These are phyloP conservation scores for Zeuzera pyrina DNA, from an alignment of 2,888 invertebrate genomes.

Conservation along the genomic window DNA sequence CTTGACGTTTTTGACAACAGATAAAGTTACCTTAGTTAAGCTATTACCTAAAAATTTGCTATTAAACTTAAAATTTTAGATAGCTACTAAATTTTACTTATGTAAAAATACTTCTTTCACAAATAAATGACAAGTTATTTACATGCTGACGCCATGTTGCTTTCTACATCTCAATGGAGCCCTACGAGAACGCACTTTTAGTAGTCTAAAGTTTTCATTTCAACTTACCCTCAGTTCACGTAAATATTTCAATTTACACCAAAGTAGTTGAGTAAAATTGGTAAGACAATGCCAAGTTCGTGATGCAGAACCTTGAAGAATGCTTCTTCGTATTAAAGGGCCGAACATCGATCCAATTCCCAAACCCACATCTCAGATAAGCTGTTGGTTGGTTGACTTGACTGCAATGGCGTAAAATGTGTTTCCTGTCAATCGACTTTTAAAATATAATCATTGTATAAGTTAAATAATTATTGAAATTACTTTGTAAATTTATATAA, in stretches of 20 bases:
- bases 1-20: too few relatives aligned
- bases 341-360: constrained; percentile 80
- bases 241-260: constrained; percentile 75
- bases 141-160: constrained; percentile 70
- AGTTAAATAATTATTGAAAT: too few relatives aligned
- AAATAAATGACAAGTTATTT: constrained; percentile 51
- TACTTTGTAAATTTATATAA: background rate
- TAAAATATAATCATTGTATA: too few relatives aligned
- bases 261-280: constrained; percentile 74
- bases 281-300: constrained; percentile 80
- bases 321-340: constrained; percentile 75
- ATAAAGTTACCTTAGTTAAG: too few relatives aligned
- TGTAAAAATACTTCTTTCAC: too few relatives aligned
- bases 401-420: constrained; percentile 28
- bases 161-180: constrained; percentile 51
- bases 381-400: constrained; percentile 45
- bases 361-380: constrained; percentile 26
- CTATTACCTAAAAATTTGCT: too few relatives aligned
- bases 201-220: constrained; percentile 25
- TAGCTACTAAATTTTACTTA: background rate
- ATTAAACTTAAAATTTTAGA: too few relatives aligned
- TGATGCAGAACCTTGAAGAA: constrained; percentile 78
- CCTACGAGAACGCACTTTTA: constrained; percentile 34
- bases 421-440: too few relatives aligned
- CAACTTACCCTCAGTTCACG: constrained; percentile 66